Conservation (phyloP, 2,113 vertebrate species). For the Oenanthe oenanthe region DNA sequence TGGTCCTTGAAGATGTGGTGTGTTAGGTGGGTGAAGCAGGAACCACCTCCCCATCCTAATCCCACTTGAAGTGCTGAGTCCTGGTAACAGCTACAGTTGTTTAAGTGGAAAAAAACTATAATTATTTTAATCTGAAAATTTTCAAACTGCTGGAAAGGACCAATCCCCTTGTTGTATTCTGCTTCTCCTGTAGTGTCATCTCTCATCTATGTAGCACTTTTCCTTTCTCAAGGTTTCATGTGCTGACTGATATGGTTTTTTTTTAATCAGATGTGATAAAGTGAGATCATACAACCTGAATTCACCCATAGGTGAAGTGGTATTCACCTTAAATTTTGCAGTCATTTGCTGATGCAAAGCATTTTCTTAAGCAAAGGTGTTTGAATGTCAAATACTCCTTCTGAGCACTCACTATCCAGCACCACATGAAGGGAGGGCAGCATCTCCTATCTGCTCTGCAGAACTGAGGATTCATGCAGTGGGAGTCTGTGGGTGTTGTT, state of each 20-base stretch:
- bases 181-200: neutral
- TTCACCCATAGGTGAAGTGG: neutral
- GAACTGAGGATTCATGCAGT: neutral
- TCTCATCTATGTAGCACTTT: neutral
- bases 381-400: neutral
- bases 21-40: neutral
- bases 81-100: neutral
- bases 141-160: neutral
- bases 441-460: accelerated
- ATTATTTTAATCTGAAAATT: neutral
- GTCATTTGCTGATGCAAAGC: neutral
- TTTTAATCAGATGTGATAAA: neutral
- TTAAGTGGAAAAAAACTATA: neutral
- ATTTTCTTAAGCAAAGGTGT: neutral
- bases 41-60: neutral
- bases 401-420: neutral
- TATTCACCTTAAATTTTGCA: neutral
- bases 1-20: neutral
- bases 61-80: too few species aligned
- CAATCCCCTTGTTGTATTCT: neutral
- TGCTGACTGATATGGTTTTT: neutral
- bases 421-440: neutral
- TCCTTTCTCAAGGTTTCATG: neutral
- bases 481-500: accelerated
- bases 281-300: neutral